These are phyloP conservation scores for Dryobota labecula DNA, from an alignment of 2,888 invertebrate species.

Conservation along the genomic window DNA sequence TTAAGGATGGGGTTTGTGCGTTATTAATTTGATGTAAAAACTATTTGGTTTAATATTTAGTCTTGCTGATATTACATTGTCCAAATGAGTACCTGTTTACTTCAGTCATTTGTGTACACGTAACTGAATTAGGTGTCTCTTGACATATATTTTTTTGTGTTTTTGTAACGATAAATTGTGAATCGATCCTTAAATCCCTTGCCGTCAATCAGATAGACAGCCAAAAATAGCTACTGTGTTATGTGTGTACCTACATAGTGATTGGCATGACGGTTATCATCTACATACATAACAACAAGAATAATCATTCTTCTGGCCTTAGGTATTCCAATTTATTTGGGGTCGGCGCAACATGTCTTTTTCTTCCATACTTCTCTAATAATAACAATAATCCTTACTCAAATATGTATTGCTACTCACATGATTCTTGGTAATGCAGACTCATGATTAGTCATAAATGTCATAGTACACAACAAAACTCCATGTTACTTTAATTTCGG, in stretches of 20 bases:
- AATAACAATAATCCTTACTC: background rate
- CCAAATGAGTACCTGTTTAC: background rate
- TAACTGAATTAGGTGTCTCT: background rate
- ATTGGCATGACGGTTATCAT: background rate
- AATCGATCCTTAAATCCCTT: background rate
- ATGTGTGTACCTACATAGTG: background rate
- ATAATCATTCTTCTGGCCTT: too few relatives aligned
- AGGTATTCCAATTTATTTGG: too few relatives aligned
- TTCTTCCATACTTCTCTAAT: too few relatives aligned
- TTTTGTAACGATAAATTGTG: background rate
- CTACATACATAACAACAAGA: background rate
- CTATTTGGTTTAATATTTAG: background rate
- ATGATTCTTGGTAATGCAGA: slow-evolving; percentile 1
- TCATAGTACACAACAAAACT: slow-evolving; percentile 17
- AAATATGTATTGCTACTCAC: slow-evolving; percentile 5
- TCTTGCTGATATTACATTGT: background rate
- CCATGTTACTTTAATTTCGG: slow-evolving; percentile 23
- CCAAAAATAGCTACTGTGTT: background rate
- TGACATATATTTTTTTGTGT: background rate
- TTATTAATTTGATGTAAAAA: slow-evolving; percentile 14
- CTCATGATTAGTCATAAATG: too few relatives aligned
- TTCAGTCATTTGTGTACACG: too few relatives aligned
- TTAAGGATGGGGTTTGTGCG: background rate
- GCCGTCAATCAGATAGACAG: background rate
- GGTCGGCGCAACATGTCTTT: too few relatives aligned